Percentiles rank a stretch among this genome's conserved stretches.
Evolutionary conservation across 2,888 invertebrate species (phyloP).

Genomic region (Apamea monoglypha): DNA sequence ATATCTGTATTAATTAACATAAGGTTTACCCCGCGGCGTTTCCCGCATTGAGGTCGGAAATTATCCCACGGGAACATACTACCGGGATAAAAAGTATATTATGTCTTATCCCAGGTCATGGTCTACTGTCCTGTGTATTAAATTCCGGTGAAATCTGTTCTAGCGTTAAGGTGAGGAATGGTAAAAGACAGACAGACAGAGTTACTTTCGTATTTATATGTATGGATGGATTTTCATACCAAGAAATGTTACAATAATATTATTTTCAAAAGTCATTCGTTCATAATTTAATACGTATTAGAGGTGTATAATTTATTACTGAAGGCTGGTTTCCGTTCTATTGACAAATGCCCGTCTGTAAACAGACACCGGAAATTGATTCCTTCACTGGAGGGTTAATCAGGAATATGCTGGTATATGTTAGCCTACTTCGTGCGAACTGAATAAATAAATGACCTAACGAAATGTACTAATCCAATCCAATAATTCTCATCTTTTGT

Average conservation of each 20-base stretch:
- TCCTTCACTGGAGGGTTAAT: constrained; percentile 25
- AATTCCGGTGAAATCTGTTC: no score
- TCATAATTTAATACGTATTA: background rate
- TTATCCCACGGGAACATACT: background rate
- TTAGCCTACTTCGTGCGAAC: background rate
- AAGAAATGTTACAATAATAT: background rate
- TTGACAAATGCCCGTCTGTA: constrained; percentile 21
- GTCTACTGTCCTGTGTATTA: background rate
- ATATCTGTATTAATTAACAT: background rate
- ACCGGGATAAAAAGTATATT: background rate
- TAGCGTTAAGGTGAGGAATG: background rate
- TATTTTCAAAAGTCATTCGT: background rate
- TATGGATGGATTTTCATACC: background rate
- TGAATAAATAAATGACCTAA: background rate
- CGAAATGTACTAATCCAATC: constrained; percentile 2
- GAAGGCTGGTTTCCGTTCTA: constrained; percentile 6
- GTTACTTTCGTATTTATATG: background rate
- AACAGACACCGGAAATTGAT: constrained; percentile 37
- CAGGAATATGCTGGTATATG: constrained; percentile 4
- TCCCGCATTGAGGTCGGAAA: no score
- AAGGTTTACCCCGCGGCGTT: no score
- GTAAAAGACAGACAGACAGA: background rate
- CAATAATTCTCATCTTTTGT: background rate
- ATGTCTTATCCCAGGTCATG: background rate
- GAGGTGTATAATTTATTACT: constrained; percentile 5